Base-by-base conservation (phyloP, 2,113 vertebrate genomes). In the Delphinus delphis region DNA sequence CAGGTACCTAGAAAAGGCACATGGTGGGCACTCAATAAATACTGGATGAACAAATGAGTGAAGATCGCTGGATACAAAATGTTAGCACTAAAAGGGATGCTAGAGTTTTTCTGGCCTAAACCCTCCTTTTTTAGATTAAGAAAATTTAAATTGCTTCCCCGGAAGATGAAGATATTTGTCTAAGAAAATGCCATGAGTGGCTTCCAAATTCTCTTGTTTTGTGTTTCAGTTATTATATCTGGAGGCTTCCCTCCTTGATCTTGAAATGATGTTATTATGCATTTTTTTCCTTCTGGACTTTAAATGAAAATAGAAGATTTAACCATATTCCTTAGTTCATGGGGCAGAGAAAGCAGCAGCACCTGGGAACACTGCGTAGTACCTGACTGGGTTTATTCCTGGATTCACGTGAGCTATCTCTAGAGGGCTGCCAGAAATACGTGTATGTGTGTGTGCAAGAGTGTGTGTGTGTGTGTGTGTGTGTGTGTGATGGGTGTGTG, bases 321-420 rank as follows among this genome's bases (percentile, higher is more conserved):
- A 73, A 62, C n/a, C 41, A 63, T 21, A 18, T 20, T 82, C 26
- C 41, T 23, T 5, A 44, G 14, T 33, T 67, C 15, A 65, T 3
- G 12, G 5, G 44, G 26, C 9, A 84, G 79, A 85, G 18, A 63
- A 12, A 74, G 28, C 9, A 74, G 7, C 18, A 2, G 68, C 12
- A 13, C 38, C 76, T 17, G 25, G 60, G 44, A 55, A 36, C 47
- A 28, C 23, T 18, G 4, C 2, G 5, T 1, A 3, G 21, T 9
- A 68, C 20, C 25, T 41, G 25, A n/a, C 1, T 41, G 36, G 9
- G 3, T 71, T 93, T 70, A 53, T 6, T 70, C 26, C 13, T n/a
- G 9, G 31, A n/a, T 60, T 9, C 55, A n/a, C 0, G 0, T 3
- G 26, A 93, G 38, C n/a, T 44, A 0, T n/a, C 14, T 87, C 6